Percentiles rank a stretch among this genome's conserved stretches.
Conservation (phyloP, 2,797 vertebrate genomes). For the Fistularia tabacaria region DNA sequence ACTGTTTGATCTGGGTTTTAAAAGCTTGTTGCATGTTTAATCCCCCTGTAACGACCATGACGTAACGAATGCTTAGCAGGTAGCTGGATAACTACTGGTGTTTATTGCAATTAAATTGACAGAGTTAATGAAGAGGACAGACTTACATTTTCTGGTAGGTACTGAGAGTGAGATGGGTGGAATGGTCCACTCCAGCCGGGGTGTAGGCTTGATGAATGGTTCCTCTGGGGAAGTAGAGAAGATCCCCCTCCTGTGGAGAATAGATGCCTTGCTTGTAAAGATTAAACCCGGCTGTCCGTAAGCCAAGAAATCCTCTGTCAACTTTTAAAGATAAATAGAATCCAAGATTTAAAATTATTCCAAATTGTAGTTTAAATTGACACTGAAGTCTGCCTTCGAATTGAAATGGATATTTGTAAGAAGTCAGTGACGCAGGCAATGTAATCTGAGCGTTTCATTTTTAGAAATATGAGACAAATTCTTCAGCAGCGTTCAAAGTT, state of each 20-base stretch:
- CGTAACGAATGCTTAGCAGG: no score
- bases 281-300: no score
- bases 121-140: not conserved
- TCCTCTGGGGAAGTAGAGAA: slow-evolving; percentile 91
- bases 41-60: no score
- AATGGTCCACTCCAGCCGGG: slow-evolving; percentile 76
- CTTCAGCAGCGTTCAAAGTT: not conserved
- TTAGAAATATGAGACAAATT: not conserved
- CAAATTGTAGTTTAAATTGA: no score
- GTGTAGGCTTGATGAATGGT: slow-evolving; percentile 90
- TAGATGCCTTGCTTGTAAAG: slow-evolving; percentile 1
- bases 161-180: slow-evolving; percentile 89
- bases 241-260: slow-evolving; percentile 80
- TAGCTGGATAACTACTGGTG: no score
- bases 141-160: slow-evolving; percentile 89
- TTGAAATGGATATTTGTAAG: no score
- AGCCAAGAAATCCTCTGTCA: no score
- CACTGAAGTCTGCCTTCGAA: no score
- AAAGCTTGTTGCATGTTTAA: no score
- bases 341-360: no score
- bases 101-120: no score
- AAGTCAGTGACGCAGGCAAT: no score
- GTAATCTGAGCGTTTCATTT: not conserved
- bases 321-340: not conserved
- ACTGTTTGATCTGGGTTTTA: not conserved